Base-by-base conservation (phyloP, 2,888 invertebrate genomes). In the Plagiodera versicolora region DNA sequence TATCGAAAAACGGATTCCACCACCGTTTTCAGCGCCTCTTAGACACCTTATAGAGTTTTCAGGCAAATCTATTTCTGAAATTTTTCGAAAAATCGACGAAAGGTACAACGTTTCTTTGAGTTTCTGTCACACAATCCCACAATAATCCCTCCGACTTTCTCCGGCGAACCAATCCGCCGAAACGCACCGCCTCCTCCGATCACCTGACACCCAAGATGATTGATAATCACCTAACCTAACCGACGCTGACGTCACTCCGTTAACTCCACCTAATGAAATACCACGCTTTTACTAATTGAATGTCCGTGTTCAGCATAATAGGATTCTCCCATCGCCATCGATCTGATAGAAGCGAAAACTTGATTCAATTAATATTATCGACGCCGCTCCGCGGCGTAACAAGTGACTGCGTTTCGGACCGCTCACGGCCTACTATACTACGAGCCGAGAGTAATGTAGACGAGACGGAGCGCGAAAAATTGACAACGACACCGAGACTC, bases 211-310 rank as follows among this genome's bases (percentile, higher is more conserved):
- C 9, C 39, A 73, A 74, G 72, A 74, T 79, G 79, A 79, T 79
- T 79, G 78, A 79, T 78, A 78, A 77, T 77, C 77, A 78, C 77
- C 77, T 78, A 76, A 74, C 67, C 73, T 67, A 73, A 72, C 74
- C 75, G 72, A 71, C 69, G 74, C 69, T 78, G 77, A 79, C 79
- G 79, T 79, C 79, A 79, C 78, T 79, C 78, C 78, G 79, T 79
- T 79, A 79, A 77, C 75, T 76, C 71, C 72, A 68, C 75, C 74
- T 79, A 79, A 79, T 79, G 79, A 79, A 79, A 79, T 79, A 79
- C 77, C 77, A 77, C 75, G 78, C 79, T 78, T 78, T 79, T 75
- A 76, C 79, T 80, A 79, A 79, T 79, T 80, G 79, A 79, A 79
- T 78, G 79, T 79, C 78, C 79, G 74, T 79, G 78, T 78, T 76